These are phyloP conservation scores for Eupithecia tripunctaria DNA, from an alignment of 2,888 invertebrate genomes.

Conservation along the genomic window DNA sequence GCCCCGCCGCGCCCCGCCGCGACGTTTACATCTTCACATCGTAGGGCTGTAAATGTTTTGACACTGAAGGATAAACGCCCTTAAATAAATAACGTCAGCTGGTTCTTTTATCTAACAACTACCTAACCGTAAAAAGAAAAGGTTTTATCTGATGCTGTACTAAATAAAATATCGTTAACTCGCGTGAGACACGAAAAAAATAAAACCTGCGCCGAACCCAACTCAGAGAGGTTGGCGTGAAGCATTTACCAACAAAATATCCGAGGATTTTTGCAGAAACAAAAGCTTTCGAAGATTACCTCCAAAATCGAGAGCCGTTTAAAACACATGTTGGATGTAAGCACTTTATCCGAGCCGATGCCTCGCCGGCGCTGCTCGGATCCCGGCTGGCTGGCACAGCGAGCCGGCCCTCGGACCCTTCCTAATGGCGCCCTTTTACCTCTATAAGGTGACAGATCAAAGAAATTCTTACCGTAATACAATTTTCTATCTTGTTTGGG, in stretches of 20 bases:
- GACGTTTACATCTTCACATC: not conserved
- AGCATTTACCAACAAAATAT: conserved; percentile 25
- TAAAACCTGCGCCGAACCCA: conserved; percentile 16
- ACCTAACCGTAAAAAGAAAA: conserved; percentile 10
- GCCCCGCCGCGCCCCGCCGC: not conserved
- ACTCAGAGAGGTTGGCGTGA: conserved; percentile 23
- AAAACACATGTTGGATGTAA: conserved; percentile 45
- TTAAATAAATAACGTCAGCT: conserved; percentile 4
- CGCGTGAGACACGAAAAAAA: conserved; percentile 20
- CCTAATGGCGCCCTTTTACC: conserved; percentile 32
- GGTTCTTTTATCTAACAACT: not conserved
- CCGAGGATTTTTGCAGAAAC: conserved; percentile 30
- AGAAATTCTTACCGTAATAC: conserved; percentile 44
- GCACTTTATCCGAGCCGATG: conserved; percentile 36
- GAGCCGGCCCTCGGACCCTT: conserved; percentile 24
- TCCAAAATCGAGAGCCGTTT: conserved; percentile 42
- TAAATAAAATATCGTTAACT: conserved; percentile 23
- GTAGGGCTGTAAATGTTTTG: not conserved
- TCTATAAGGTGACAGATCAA: conserved; percentile 44
- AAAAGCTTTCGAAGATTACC: conserved; percentile 36
- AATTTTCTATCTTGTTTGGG: conserved; percentile 43
- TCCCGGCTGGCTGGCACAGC: not conserved
- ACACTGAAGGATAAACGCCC: not conserved
- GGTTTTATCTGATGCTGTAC: conserved; percentile 7
- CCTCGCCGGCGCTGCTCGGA: not conserved